A percentile compares a stretch with the other conserved stretches of the same genome.
Conservation (phyloP, 2,888 invertebrate species). For the Petrophora chlorosata region DNA sequence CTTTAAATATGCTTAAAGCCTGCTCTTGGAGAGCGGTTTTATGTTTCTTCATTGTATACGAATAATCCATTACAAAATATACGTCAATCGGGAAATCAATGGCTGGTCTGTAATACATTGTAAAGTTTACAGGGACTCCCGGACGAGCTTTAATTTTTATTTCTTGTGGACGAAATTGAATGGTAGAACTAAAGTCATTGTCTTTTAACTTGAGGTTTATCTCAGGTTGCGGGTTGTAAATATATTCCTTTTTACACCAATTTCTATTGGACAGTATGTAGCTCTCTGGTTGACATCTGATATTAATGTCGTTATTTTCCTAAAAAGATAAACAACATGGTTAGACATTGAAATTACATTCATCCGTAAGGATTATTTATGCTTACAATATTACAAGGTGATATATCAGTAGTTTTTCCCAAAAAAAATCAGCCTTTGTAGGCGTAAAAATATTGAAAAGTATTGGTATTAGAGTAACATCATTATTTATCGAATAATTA, state of each 20-base stretch:
- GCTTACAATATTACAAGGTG: no score
- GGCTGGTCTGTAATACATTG: slow-evolving; percentile 84
- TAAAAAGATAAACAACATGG: slow-evolving; percentile 13
- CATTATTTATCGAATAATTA: no score
- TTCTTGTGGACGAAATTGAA: slow-evolving; percentile 84
- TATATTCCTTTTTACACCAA: background rate
- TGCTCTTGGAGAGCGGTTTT: slow-evolving; percentile 77
- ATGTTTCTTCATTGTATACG: slow-evolving; percentile 87
- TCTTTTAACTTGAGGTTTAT: background rate
- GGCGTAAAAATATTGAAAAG: no score
- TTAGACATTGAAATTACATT: no score
- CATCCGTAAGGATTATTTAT: no score
- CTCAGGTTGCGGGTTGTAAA: background rate
- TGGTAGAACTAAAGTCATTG: slow-evolving; percentile 33
- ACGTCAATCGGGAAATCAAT: slow-evolving; percentile 91
- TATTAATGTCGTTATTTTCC: background rate
- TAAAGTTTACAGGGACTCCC: slow-evolving; percentile 62
- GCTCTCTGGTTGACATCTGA: slow-evolving; percentile 48
- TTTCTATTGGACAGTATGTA: background rate
- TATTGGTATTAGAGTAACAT: no score
- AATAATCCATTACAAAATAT: slow-evolving; percentile 93
- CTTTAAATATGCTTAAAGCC: slow-evolving; percentile 70
- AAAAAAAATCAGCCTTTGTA: no score
- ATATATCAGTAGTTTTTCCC: no score
- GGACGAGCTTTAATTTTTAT: slow-evolving; percentile 76